Conservation (phyloP, 2,797 vertebrate genomes). For the Leucoraja ocellata region DNA sequence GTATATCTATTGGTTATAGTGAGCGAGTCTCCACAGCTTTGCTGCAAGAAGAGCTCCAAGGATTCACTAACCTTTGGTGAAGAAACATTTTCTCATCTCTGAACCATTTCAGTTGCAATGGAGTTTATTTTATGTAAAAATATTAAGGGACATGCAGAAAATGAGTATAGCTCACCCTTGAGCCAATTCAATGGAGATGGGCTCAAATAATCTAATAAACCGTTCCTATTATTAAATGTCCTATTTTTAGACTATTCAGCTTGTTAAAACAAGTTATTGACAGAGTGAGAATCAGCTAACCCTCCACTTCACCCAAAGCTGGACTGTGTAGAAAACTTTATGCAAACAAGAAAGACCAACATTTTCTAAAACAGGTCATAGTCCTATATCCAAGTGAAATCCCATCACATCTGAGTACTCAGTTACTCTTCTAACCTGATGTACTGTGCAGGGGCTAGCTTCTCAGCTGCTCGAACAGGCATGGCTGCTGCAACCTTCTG, state of each 20-base stretch:
- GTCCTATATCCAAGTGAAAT: background rate
- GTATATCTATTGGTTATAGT: no score
- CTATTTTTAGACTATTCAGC: background rate
- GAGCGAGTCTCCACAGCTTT: no score
- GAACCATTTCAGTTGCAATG: no score
- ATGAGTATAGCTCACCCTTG: background rate
- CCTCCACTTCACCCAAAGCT: background rate
- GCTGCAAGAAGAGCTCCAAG: no score
- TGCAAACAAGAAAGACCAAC: background rate
- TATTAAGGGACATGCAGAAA: background rate
- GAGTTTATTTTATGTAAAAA: background rate
- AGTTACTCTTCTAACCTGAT: slow-evolving; percentile 69
- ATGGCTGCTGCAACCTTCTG: slow-evolving; percentile 97
- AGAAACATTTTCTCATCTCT: no score
- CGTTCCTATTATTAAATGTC: background rate
- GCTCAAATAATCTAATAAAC: background rate
- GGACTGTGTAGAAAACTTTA: background rate
- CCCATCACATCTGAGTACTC: background rate
- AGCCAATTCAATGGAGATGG: background rate
- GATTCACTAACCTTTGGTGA: no score
- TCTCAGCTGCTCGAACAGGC: slow-evolving; percentile 95
- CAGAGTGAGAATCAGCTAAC: background rate
- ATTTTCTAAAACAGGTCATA: background rate
- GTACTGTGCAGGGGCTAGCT: slow-evolving; percentile 92
- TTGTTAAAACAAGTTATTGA: background rate